Evolutionary conservation across 2,888 invertebrate genomes (phyloP).

Genomic region (Agrotis ipsilon): DNA sequence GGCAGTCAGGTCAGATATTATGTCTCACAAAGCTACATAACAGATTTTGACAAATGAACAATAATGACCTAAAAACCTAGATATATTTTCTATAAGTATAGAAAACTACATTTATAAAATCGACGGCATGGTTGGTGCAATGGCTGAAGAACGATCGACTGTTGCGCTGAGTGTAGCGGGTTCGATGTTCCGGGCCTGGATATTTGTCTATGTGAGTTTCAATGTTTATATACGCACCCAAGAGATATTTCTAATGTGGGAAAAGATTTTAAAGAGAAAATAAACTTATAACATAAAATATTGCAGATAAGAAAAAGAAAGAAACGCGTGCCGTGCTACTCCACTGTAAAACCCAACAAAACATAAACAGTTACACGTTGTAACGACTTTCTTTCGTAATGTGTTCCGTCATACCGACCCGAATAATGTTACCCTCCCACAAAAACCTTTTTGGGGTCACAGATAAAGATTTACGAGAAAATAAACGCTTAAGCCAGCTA

Average conservation of each 20-base stretch:
- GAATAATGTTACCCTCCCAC: conserved; percentile 23
- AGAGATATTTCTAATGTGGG: too few relatives aligned
- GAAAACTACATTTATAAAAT: conserved; percentile 16
- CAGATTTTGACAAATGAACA: not conserved
- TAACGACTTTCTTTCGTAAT: conserved; percentile 44
- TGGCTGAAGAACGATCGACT: too few relatives aligned
- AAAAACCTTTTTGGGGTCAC: conserved; percentile 37
- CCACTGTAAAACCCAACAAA: conserved; percentile 29
- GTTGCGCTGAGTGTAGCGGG: too few relatives aligned
- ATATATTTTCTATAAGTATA: conserved; percentile 7
- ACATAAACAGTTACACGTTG: conserved; percentile 40
- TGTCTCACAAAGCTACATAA: not conserved
- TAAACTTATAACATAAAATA: conserved; percentile 1
- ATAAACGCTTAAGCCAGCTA: conserved; percentile 23
- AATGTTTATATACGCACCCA: too few relatives aligned
- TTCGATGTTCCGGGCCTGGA: too few relatives aligned
- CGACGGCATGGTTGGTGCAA: too few relatives aligned
- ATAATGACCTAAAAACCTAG: not conserved
- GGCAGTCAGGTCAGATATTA: not conserved
- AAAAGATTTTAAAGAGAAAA: too few relatives aligned
- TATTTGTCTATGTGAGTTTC: too few relatives aligned
- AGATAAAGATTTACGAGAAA: conserved; percentile 50
- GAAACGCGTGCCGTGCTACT: conserved; percentile 11
- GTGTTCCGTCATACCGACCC: conserved; percentile 29
- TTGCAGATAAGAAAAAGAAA: conserved; percentile 12